Evolutionary conservation across 2,113 vertebrate genomes (phyloP).

Genomic region (Lonchura striata): DNA sequence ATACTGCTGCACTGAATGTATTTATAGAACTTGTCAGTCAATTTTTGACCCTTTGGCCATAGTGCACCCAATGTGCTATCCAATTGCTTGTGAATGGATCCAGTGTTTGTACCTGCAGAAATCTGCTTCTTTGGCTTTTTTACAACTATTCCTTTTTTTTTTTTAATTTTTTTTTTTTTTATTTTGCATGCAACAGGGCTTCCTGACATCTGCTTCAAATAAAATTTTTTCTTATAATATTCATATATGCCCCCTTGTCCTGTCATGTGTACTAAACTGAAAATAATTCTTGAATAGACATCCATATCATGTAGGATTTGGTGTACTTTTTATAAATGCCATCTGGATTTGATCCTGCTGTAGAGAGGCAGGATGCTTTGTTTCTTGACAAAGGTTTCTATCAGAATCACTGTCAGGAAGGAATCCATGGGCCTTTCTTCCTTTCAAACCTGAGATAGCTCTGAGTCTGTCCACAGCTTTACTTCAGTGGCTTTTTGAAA

Average conservation of each 20-base stretch:
- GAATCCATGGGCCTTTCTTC: background rate
- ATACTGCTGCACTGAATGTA: background rate
- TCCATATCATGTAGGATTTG: constrained; percentile 58
- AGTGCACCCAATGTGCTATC: background rate
- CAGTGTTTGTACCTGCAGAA: constrained; percentile 64
- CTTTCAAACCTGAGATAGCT: background rate
- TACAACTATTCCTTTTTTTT: constrained; percentile 21
- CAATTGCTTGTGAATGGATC: constrained; percentile 55
- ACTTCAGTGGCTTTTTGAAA: constrained; percentile 5
- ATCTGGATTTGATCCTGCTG: constrained; percentile 65
- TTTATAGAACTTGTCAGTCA: background rate
- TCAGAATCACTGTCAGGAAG: constrained; percentile 31
- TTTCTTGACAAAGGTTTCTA: constrained; percentile 20
- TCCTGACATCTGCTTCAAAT: constrained; percentile 77
- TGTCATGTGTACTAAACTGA: constrained; percentile 64
- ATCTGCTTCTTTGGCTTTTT: constrained; percentile 50
- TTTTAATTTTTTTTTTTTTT: constrained; percentile 6
- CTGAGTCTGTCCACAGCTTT: background rate
- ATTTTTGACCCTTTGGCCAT: background rate
- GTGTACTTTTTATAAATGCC: constrained; percentile 42
- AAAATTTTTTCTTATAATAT: constrained; percentile 54
- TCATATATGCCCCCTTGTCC: constrained; percentile 67
- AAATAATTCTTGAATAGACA: constrained; percentile 67
- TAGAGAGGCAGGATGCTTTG: constrained; percentile 46
- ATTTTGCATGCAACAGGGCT: constrained; percentile 23